These are phyloP conservation scores for Callopanchax toddi DNA, from an alignment of 2,113 vertebrate species.

Conservation along the genomic window DNA sequence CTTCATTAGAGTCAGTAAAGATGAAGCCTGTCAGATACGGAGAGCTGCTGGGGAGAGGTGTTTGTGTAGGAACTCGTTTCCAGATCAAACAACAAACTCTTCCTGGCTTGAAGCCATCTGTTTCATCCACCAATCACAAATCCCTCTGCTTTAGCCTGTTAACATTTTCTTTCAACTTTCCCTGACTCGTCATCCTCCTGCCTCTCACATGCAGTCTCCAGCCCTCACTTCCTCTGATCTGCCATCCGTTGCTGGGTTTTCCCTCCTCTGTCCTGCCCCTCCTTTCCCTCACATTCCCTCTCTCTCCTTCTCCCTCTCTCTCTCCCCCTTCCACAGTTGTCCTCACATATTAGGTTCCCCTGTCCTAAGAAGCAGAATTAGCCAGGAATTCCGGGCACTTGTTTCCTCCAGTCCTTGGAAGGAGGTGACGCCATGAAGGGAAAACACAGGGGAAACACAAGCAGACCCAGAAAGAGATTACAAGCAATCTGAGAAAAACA, in stretches of 20 bases:
- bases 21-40: background rate
- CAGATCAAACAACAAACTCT: constrained; percentile 37
- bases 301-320: constrained; percentile 17
- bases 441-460: constrained; percentile 12
- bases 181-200: constrained; percentile 25
- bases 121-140: constrained; percentile 34
- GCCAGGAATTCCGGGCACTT: constrained; percentile 72
- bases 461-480: constrained; percentile 18
- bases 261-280: constrained; percentile 42
- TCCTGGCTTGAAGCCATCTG: constrained; percentile 24
- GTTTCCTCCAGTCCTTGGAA: constrained; percentile 53
- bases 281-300: constrained; percentile 35
- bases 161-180: constrained; percentile 44
- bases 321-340: constrained; percentile 70
- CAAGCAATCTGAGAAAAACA: constrained; percentile 17
- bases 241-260: constrained; percentile 32
- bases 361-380: constrained; percentile 74
- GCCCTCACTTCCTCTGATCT: constrained; percentile 48
- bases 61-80: constrained; percentile 11
- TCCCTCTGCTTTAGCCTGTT: constrained; percentile 30
- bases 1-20: background rate
- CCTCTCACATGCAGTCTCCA: constrained; percentile 16
- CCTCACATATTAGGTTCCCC: constrained; percentile 76
- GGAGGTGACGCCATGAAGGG: constrained; percentile 29
- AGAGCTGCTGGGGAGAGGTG: background rate